Base-by-base conservation (phyloP, 2,113 vertebrate species). In the Oreochromis niloticus region DNA sequence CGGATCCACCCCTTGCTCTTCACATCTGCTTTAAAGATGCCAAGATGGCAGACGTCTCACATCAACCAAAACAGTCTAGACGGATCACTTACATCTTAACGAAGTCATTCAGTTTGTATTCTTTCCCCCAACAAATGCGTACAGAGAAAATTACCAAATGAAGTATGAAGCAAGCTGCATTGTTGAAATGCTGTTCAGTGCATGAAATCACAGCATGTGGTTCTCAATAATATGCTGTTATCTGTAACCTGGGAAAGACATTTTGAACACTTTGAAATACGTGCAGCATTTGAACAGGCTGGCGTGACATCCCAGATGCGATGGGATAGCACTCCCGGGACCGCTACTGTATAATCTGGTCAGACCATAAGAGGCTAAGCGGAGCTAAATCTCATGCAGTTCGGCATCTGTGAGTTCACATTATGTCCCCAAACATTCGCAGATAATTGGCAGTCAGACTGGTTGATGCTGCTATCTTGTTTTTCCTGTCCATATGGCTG, bases 341-440 rank as follows among this genome's bases (percentile, higher is more conserved):
- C 10, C 10, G 2, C 27, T 52, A 48, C 73, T 78, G 27, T 52
- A 52, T 78, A 78, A 78, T 78, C 46, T 78, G 46, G 27, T 78
- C 73, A 78, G 27, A 32, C 10, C 6, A 34, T 41, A 68, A 93
- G 50, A 89, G 82, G 56, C 36, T 73, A 59, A 66, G 73, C 22
- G 6, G 79, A 85, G 81, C 80, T 92, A 61, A 52, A 78, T 52
- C 46, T 78, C 73, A 78, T 27, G 46, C 46, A 78, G 73, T 78
- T 78, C 1, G 46, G 52, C 88, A 88, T 92, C 88, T 93, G 92
- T 34, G 90, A 87, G 83, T 80, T 90, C 46, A 85, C 34, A 71
- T 85, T n/a, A 71, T 61, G 85, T 90, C 61, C 48, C 9, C 9
- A 54, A 36, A 55, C 19, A 78, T 78, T 78, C 46, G 3, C 6